Conservation (phyloP, 2,888 invertebrate genomes). For the Heliconius cydno region DNA sequence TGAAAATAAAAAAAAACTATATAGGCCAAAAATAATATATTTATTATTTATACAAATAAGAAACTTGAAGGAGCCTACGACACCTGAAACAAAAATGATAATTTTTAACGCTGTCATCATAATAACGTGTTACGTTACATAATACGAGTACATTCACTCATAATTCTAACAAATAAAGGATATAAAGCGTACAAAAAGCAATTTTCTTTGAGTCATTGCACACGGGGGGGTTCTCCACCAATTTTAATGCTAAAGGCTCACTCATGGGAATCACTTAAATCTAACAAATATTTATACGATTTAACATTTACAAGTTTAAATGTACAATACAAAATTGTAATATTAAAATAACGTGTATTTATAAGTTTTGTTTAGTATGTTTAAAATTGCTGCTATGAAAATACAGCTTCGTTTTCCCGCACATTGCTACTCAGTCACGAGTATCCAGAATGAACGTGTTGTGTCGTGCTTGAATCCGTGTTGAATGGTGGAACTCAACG, state of each 20-base stretch:
- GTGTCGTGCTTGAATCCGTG: too few relatives aligned
- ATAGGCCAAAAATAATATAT: too few relatives aligned
- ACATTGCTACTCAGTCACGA: too few relatives aligned
- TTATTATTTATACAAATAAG: neutral
- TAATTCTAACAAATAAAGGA: conserved; percentile 15
- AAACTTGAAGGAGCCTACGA: neutral
- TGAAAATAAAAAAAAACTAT: too few relatives aligned
- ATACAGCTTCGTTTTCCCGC: too few relatives aligned
- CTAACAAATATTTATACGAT: neutral
- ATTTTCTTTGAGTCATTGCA: conserved; percentile 22
- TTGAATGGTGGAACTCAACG: neutral
- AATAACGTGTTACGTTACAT: neutral
- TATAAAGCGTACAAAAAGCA: conserved; percentile 8
- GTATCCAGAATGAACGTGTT: neutral
- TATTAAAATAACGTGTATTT: too few relatives aligned
- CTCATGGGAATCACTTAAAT: neutral
- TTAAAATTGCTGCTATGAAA: too few relatives aligned
- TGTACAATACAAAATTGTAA: too few relatives aligned
- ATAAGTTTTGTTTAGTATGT: too few relatives aligned
- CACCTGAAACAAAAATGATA: neutral
- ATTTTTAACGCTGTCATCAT: neutral
- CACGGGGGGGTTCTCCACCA: neutral
- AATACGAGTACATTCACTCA: neutral
- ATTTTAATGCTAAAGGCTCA: conserved; percentile 10
- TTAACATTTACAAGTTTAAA: too few relatives aligned